Evolutionary conservation across 2,888 invertebrate species (phyloP).

Genomic region (Pristionchus arcanus): DNA sequence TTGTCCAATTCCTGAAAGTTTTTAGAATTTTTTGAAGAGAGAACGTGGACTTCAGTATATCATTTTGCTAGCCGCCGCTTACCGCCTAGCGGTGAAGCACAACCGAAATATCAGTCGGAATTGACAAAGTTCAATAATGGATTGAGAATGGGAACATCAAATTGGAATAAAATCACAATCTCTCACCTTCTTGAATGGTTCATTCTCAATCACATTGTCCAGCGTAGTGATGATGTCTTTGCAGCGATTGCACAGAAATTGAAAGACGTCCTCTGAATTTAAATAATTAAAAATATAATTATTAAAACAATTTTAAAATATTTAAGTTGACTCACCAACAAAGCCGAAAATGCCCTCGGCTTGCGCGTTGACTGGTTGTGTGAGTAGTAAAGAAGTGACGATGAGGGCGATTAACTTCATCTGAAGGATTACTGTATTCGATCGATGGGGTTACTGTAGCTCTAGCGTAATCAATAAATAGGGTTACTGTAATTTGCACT

Average conservation of each 20-base stretch:
- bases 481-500: background rate
- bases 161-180: too few species aligned
- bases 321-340: constrained; percentile 7
- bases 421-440: background rate
- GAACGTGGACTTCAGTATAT: background rate
- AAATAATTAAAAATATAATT: background rate
- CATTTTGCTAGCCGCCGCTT: background rate
- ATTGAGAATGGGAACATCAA: too few species aligned
- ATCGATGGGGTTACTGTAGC: background rate
- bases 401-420: background rate
- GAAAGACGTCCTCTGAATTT: constrained; percentile 49
- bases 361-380: background rate
- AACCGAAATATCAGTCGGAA: background rate
- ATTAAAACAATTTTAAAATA: background rate
- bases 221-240: constrained; percentile 41
- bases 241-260: constrained; percentile 55
- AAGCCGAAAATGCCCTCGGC: constrained; percentile 40
- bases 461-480: too few species aligned
- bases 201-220: constrained; percentile 49
- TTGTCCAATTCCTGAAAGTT: constrained; percentile 28
- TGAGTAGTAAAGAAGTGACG: background rate
- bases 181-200: constrained; percentile 57
- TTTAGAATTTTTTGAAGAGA: background rate
- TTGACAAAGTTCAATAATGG: too few species aligned
- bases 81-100: background rate